phyloP scores from a whole-genome alignment of 2,113 vertebrate genomes.

The Poeciliopsis prolifica region DNA sequence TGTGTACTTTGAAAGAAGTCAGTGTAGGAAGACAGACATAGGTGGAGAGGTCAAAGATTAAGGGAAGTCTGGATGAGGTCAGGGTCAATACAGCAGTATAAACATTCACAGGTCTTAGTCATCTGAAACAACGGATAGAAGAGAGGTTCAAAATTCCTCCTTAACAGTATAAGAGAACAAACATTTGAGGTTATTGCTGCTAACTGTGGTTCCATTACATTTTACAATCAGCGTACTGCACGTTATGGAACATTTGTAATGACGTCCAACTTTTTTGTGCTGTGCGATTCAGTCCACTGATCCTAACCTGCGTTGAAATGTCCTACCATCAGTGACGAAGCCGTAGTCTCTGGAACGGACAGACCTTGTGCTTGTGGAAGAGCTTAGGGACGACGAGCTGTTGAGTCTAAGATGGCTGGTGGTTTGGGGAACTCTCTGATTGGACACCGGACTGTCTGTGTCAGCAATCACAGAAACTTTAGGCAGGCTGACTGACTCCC shows the following conservation, averaged over 20 bases:
- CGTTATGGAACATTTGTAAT: no score
- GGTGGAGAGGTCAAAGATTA: constrained; percentile 32
- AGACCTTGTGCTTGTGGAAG: constrained; percentile 65
- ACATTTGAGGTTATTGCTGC: no score
- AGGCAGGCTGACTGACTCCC: constrained; percentile 60
- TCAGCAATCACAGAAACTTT: constrained; percentile 50
- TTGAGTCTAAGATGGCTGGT: constrained; percentile 49
- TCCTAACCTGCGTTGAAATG: neutral
- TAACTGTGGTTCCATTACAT: no score
- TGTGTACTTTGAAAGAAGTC: constrained; percentile 5
- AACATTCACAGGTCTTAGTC: constrained; percentile 45
- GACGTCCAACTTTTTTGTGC: neutral
- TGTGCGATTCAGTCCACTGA: neutral
- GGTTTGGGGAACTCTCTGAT: constrained; percentile 18
- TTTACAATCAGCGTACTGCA: no score
- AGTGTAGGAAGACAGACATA: constrained; percentile 6
- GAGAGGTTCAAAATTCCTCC: no score
- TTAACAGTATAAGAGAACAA: no score
- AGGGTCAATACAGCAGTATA: constrained; percentile 46
- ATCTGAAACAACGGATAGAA: no score
- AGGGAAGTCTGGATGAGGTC: constrained; percentile 50
- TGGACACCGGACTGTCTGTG: constrained; percentile 34
- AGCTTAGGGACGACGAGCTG: constrained; percentile 69
- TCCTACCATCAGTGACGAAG: constrained; percentile 84
- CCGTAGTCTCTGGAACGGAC: constrained; percentile 72